Base-by-base conservation (phyloP, 2,797 vertebrate species). In the Moxostoma hubbsi region DNA sequence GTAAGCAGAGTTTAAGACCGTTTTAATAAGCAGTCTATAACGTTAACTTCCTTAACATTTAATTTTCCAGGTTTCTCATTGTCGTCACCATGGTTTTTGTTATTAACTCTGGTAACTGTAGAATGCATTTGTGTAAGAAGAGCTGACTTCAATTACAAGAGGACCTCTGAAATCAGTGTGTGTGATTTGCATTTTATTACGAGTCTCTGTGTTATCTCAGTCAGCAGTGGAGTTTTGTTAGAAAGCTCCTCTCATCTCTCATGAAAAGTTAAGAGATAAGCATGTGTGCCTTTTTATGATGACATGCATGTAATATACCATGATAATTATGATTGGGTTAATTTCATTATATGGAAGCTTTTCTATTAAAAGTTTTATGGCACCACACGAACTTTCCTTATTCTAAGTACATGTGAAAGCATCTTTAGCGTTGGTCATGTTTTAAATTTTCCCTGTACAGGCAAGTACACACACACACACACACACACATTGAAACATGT, bases 331-430 rank as follows among this genome's bases (percentile, higher is more conserved):
- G 61, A 66, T 66, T 58, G 68, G 75, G 55, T 59, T 77, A 61
- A 12, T 47, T 53, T 73, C 61, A 58, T 57, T 73, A 66, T 46
- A 57, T 61, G 50, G 58, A 49, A 36, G 10, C 75, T 57, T 55
- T 66, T 43, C 57, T 55, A 61, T 75, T 75, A 81, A 81, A 75
- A 68, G 79, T 81, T 81, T 64, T 50, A 51, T 8, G 1, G n/a
- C 51, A 5, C 8, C 16, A 9, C 9, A 1, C 6, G 13, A 55
- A 72, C 68, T 64, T 63, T 55, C 12, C 51, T 43, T 13, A 64
- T 63, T 62, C 12, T 55, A 24, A 13, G 49, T 50, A n/a, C 45
- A 58, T 50, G 51, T 15, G 24, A 55, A 53, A 46, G 51, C n/a
- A 15, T 61, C 18, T 51, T 62, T 63, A 63, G 16, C 57, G 3